Evolutionary conservation across 1,140 invertebrate species (phyloP).

Genomic region (Heliconius nattereri): DNA sequence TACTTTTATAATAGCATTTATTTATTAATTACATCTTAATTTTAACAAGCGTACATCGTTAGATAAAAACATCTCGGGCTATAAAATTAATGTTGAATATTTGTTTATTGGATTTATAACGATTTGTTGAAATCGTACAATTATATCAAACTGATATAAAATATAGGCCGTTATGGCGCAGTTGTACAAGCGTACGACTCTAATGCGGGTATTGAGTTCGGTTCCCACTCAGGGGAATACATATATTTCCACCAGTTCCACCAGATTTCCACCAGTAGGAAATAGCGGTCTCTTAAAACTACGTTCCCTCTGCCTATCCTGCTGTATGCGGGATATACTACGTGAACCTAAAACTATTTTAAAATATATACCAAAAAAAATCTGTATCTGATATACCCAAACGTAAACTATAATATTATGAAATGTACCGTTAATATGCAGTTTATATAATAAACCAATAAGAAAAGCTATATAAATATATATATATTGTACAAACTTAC

Average conservation of each 20-base stretch:
- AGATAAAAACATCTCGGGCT: background rate
- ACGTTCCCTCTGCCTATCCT: no score
- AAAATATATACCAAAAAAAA: no score
- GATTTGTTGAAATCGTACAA: slow-evolving; percentile 2
- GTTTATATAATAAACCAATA: background rate
- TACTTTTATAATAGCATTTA: background rate
- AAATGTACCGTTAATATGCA: background rate
- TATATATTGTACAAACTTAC: slow-evolving; percentile 1
- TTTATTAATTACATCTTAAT: background rate
- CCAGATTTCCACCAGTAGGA: no score
- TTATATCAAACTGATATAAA: background rate
- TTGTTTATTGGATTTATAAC: background rate
- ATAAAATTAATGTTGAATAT: background rate
- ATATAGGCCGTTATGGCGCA: background rate
- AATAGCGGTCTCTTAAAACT: no score
- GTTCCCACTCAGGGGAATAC: background rate
- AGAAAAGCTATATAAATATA: background rate
- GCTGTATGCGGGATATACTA: no score
- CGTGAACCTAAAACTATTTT: no score
- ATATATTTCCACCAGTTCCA: no score
- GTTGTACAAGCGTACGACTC: no score
- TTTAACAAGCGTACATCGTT: background rate
- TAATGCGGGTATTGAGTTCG: background rate
- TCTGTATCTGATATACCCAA: background rate
- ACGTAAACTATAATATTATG: background rate